A percentile compares a stretch with the other conserved stretches of the same genome.
These are phyloP conservation scores for Geodia barretti DNA, from an alignment of 37 sponge, comb jelly and placozoan genomes.

Conservation along the genomic window DNA sequence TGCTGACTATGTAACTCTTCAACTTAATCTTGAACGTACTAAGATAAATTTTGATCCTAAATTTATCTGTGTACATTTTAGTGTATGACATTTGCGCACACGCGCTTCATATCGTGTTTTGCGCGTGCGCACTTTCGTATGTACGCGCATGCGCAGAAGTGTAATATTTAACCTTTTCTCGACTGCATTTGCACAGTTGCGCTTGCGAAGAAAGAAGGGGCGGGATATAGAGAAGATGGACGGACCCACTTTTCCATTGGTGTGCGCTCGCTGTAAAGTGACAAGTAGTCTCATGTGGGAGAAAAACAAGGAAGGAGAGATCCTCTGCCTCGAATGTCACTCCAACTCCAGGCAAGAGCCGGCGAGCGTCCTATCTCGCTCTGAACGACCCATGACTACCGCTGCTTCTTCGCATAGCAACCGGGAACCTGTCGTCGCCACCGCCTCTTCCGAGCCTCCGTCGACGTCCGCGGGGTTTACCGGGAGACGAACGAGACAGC, in stretches of 20 bases:
- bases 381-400: background rate
- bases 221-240: background rate
- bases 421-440: background rate
- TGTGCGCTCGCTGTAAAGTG: conserved; percentile 33
- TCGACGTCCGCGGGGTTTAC: background rate
- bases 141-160: too few species aligned
- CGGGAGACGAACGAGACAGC: background rate
- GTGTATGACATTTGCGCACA: too few species aligned
- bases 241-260: background rate
- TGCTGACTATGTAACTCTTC: too few species aligned
- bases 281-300: conserved; percentile 60
- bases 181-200: too few species aligned
- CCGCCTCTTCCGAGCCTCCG: background rate
- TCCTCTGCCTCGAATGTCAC: conserved; percentile 53
- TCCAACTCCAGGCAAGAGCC: background rate
- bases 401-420: conserved; percentile 9
- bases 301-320: conserved; percentile 22
- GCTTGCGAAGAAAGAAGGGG: background rate
- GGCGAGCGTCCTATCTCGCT: background rate
- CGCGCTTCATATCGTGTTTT: too few species aligned
- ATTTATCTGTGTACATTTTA: too few species aligned
- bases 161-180: too few species aligned
- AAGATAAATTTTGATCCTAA: too few species aligned
- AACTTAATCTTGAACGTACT: too few species aligned
- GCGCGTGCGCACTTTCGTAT: too few species aligned